Base-by-base conservation (phyloP, 37 sponge, comb jelly and placozoan genomes). In the Haliclona indistincta region DNA sequence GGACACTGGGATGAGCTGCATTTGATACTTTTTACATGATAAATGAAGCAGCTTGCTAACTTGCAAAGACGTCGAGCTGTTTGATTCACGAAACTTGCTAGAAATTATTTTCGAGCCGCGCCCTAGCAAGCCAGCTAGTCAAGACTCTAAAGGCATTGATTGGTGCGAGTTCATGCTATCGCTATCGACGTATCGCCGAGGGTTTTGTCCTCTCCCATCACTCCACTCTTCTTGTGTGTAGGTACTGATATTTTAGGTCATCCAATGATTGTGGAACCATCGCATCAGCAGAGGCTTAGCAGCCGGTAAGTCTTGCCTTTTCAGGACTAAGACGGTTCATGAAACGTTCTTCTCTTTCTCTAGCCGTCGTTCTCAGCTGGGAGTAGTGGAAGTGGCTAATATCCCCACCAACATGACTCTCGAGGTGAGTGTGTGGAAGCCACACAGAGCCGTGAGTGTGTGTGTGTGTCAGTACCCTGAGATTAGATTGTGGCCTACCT, bases 221-320 rank as follows among this genome's bases (percentile, higher is more conserved):
- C n/a, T n/a, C n/a, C n/a, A n/a, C n/a, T 38, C 68, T 38, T 5
- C 4, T 47, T 29, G 42, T 5, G 54, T 74, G 2, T 58, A 92
- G 93, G 93, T 25, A 63, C 88, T n/a, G 93, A 92, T 25, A 83
- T 87, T 35, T 76, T 86, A 35, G 93, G 88, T 1, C 73, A 86
- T 40, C 87, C 74, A 1, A 81, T 92, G 76, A 83, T 92, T 56
- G 93, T 92, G 2, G 87, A 92, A 56, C 88, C 88, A 0, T 87
- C 93, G 0, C 93, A 92, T 39, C 93, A 92, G 54, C 93, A 92
- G 64, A 60, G 93, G 40, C 54, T 78, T 42, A 86, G 81, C 56
- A 61, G 71, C 37, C 73, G 79, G 80, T 86, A 67, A 7, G 68
- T 39, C 40, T 32, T 32, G 10, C 37, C 17, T 7, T 15, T 10